A percentile compares a stretch with the other conserved stretches of the same genome.
Evolutionary conservation across 2,113 vertebrate genomes (phyloP).

Genomic region (Sigmodon hispidus): DNA sequence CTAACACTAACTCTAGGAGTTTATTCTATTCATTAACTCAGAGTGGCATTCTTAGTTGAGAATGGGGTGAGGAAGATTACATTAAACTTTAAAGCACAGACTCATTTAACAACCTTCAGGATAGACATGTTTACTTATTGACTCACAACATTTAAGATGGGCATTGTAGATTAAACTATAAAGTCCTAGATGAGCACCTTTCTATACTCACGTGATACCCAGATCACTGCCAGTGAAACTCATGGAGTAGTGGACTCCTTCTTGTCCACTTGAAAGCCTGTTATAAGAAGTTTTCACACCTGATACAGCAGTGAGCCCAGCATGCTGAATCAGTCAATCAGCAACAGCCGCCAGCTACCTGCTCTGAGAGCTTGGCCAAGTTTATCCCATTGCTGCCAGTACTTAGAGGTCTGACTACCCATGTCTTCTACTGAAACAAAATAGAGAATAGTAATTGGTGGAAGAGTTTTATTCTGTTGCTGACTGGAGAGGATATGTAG

Average conservation of each 20-base stretch:
- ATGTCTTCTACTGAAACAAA: not conserved
- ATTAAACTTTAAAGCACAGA: not conserved
- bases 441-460: not conserved
- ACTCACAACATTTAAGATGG: not conserved
- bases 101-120: not conserved
- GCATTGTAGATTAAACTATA: not conserved
- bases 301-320: not conserved
- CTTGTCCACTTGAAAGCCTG: not conserved
- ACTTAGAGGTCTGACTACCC: not conserved
- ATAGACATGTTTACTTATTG: not conserved
- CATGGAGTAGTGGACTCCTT: rapidly evolving
- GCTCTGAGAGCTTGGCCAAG: rapidly evolving
- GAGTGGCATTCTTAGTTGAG: not conserved
- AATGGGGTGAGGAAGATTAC: not conserved
- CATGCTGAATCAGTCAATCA: too few relatives aligned
- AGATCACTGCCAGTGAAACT: too few relatives aligned
- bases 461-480: not conserved
- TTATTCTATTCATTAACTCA: not conserved
- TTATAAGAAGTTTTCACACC: not conserved
- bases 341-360: rapidly evolving
- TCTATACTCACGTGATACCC: too few relatives aligned
- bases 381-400: rapidly evolving
- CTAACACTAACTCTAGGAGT: too few relatives aligned
- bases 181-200: too few relatives aligned
- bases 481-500: not conserved